Base-by-base conservation (phyloP, 2,888 invertebrate genomes). In the Panopea generosa region DNA sequence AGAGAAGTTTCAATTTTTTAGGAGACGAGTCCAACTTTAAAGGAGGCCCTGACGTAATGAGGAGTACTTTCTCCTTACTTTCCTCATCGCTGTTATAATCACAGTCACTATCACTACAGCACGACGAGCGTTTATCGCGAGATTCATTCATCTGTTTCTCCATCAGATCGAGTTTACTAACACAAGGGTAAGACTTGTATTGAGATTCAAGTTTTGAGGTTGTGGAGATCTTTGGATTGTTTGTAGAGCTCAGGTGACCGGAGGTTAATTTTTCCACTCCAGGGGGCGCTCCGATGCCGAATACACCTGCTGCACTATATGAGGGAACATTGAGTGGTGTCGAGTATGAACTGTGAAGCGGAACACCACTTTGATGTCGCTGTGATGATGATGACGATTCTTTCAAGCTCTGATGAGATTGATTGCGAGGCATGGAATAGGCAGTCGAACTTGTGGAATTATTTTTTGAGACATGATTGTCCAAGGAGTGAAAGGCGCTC, bases 81-180 rank as follows among this genome's bases (percentile, higher is more conserved):
- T 59, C 57, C 60, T 86, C 86, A 53, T 84, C 87, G 9, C 85
- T 86, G 49, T 86, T 88, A 3, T 82, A 85, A 40, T 90, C 89
- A 63, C 80, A 83, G 33, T 86, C 88, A 61, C 85, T 86, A 38
- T 86, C 87, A 27, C 87, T 86, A n/a, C 86, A 85, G 66, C 88
- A 85, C 27, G 82, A 83, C 9, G 68, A 75, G 4, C 83, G 84
- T 3, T 14, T 52, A 2, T 75, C 38, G 11, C 90, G 82, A 26
- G 86, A 76, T 74, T 89, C 83, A 24, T 87, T 85, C 52, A 90
- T 75, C 40, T 83, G 86, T 43, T 84, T 70, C 61, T 90, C 91
- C 55, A 90, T 88, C 40, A 89, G 73, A 82, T 93, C 93, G 22
- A 93, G 82, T 66, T 90, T 90, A 78, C 92, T 92, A 9, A 79